phyloP scores from a whole-genome alignment of 2,113 vertebrate genomes.

The Protobothrops flavoviridis region DNA sequence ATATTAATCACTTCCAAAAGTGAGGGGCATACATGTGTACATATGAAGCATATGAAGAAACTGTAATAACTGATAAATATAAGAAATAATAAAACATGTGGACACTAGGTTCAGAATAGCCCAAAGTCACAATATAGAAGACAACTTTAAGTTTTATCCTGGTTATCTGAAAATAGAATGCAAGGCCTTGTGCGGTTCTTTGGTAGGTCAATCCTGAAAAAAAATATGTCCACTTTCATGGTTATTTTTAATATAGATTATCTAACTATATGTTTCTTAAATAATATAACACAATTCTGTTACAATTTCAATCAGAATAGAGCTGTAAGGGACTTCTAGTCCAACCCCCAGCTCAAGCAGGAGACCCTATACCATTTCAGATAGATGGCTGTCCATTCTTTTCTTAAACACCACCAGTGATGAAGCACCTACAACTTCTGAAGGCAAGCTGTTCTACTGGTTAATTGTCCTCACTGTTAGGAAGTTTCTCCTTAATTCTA shows the following conservation, averaged over 20 bases:
- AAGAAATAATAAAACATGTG: not conserved
- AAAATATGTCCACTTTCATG: not conserved
- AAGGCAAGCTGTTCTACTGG: too few species aligned
- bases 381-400: too few species aligned
- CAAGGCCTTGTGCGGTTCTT: not conserved
- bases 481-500: too few species aligned
- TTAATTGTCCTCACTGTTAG: too few species aligned
- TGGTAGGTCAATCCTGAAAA: not conserved
- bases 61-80: not conserved
- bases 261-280: not conserved
- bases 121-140: not conserved
- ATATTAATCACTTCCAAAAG: not conserved
- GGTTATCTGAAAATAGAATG: not conserved
- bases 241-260: not conserved
- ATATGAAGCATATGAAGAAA: not conserved
- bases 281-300: not conserved
- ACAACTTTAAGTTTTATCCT: not conserved
- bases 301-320: too few species aligned
- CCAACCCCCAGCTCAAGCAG: too few species aligned
- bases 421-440: too few species aligned
- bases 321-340: too few species aligned
- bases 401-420: too few species aligned
- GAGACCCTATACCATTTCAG: too few species aligned
- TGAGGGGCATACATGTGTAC: not conserved
- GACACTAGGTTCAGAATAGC: not conserved